These are phyloP conservation scores for Papio anubis DNA, from an alignment of 2,113 vertebrate genomes.

Conservation along the genomic window DNA sequence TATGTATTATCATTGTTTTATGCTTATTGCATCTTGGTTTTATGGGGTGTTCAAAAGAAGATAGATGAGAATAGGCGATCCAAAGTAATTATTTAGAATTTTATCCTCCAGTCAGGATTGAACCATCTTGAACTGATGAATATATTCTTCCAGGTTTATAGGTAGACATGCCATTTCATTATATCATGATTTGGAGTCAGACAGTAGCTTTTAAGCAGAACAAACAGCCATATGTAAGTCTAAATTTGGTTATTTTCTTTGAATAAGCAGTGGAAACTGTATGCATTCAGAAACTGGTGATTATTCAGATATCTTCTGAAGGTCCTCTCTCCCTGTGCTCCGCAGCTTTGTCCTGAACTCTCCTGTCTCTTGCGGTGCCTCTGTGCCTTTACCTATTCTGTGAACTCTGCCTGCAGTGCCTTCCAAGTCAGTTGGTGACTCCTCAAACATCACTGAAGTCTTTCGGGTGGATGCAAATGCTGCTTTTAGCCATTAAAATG, in stretches of 20 bases:
- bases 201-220: slow-evolving; percentile 30
- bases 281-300: neutral
- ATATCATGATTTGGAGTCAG: neutral
- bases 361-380: neutral
- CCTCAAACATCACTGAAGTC: neutral
- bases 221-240: neutral
- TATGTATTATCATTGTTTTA: neutral
- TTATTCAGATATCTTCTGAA: neutral
- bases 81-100: slow-evolving; percentile 34
- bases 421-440: neutral
- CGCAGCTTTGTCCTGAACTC: neutral
- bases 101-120: neutral
- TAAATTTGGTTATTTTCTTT: slow-evolving; percentile 28
- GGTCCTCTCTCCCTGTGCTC: neutral
- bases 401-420: neutral
- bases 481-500: neutral
- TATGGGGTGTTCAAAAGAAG: slow-evolving; percentile 23
- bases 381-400: neutral
- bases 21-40: neutral
- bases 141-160: slow-evolving; percentile 14
- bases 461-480: neutral
- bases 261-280: neutral
- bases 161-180: neutral
- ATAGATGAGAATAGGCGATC: neutral
- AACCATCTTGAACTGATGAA: slow-evolving; percentile 11